Conservation (phyloP, 2,797 vertebrate species). For the Pipistrellus nathusii region DNA sequence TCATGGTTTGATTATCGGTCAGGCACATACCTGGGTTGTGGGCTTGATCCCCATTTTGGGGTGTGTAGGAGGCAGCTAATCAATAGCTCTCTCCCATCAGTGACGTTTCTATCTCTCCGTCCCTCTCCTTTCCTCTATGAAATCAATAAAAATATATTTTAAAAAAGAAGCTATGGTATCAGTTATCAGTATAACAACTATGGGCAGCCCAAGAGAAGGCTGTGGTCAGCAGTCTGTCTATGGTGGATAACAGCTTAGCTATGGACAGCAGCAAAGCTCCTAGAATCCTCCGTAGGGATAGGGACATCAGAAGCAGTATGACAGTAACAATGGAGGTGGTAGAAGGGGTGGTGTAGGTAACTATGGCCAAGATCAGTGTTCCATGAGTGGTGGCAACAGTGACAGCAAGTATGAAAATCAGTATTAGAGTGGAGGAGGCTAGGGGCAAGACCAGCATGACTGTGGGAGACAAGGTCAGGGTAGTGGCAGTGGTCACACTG, state of each 20-base stretch:
- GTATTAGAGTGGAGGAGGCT: slow-evolving; percentile 84
- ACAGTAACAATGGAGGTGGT: slow-evolving; percentile 84
- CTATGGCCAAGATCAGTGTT: slow-evolving; percentile 88
- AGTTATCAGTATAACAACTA: slow-evolving; percentile 89
- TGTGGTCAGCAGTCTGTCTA: slow-evolving; percentile 89
- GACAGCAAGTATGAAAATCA: slow-evolving; percentile 80
- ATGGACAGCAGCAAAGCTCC: slow-evolving; percentile 89
- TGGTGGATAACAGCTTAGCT: slow-evolving; percentile 87
- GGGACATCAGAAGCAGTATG: slow-evolving; percentile 91
- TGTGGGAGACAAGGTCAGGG: slow-evolving; percentile 87
- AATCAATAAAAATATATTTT: too few species aligned
- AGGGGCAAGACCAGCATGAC: slow-evolving; percentile 86
- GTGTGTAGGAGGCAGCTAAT: too few species aligned
- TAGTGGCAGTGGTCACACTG: slow-evolving; percentile 84
- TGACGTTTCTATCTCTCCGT: too few species aligned
- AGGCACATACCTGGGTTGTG: too few species aligned
- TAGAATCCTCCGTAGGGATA: slow-evolving; percentile 90
- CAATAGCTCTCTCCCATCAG: too few species aligned
- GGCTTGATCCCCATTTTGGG: too few species aligned
- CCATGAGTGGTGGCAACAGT: slow-evolving; percentile 81
- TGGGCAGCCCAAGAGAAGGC: slow-evolving; percentile 87
- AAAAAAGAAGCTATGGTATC: slow-evolving; percentile 88
- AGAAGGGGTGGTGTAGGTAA: slow-evolving; percentile 80
- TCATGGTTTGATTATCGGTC: too few species aligned
- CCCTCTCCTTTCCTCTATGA: too few species aligned